phyloP scores from a whole-genome alignment of 1,140 invertebrate species.

The Copidosoma floridanum region DNA sequence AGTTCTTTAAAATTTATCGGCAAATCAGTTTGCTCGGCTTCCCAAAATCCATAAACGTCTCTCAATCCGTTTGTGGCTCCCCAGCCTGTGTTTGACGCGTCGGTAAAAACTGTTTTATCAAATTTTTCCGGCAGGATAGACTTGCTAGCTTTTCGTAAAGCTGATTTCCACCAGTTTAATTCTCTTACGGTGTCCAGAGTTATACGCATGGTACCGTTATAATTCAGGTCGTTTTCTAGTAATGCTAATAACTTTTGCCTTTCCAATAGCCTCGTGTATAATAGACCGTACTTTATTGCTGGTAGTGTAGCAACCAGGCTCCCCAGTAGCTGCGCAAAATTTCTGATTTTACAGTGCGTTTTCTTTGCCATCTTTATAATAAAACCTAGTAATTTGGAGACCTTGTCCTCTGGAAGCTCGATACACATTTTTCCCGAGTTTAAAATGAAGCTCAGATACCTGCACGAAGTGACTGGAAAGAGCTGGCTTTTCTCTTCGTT shows the following conservation, averaged over 20 bases:
- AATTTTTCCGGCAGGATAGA: neutral
- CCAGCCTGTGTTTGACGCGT: slow-evolving; percentile 23
- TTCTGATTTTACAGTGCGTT: neutral
- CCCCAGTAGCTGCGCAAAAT: neutral
- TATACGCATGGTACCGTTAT: neutral
- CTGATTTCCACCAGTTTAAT: slow-evolving; percentile 13
- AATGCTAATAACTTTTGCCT: neutral
- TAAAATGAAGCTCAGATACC: neutral
- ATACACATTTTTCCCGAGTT: neutral
- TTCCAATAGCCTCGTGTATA: neutral
- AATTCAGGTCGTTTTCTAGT: neutral
- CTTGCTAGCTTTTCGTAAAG: neutral
- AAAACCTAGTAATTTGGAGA: neutral
- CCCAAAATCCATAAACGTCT: slow-evolving; percentile 21
- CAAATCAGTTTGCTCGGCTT: neutral
- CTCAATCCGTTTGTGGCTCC: neutral
- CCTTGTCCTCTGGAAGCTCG: neutral
- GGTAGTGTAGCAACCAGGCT: neutral
- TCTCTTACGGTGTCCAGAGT: neutral
- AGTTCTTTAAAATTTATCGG: slow-evolving; percentile 26
- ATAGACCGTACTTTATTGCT: neutral
- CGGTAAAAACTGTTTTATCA: slow-evolving; percentile 15
- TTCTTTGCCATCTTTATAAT: neutral
- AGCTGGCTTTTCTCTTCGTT: neutral
- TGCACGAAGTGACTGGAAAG: neutral